These are phyloP conservation scores for Sparidentex hasta DNA, from an alignment of 2,797 vertebrate genomes.

Conservation along the genomic window DNA sequence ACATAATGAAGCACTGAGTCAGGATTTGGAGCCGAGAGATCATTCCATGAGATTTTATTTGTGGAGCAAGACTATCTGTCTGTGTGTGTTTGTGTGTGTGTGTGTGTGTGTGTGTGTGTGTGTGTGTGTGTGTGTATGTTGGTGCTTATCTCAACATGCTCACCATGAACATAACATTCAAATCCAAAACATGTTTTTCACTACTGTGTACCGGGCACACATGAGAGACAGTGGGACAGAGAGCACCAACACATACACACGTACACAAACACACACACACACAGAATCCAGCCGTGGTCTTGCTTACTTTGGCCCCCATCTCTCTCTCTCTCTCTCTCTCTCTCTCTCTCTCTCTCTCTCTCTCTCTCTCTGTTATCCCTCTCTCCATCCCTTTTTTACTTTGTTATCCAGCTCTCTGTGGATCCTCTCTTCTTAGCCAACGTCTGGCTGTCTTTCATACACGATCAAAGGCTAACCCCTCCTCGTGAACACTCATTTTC, in stretches of 20 bases:
- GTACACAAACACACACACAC: slow-evolving; percentile 26
- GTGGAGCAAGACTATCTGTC: slow-evolving; percentile 13
- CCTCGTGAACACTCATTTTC: slow-evolving; percentile 49
- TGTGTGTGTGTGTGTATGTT: slow-evolving; percentile 22
- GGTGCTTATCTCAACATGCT: slow-evolving; percentile 43
- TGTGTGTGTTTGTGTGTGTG: slow-evolving; percentile 19
- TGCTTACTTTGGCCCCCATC: slow-evolving; percentile 74
- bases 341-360: slow-evolving; percentile 41
- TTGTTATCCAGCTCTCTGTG: slow-evolving; percentile 54
- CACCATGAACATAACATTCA: slow-evolving; percentile 42
- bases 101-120: slow-evolving; percentile 24
- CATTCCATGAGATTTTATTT: slow-evolving; percentile 36
- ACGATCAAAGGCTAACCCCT: slow-evolving; percentile 69
- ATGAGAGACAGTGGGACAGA: slow-evolving; percentile 36
- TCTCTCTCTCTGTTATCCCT: slow-evolving; percentile 59
- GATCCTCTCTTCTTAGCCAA: slow-evolving; percentile 41
- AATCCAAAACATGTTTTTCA: slow-evolving; percentile 79
- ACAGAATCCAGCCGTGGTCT: slow-evolving; percentile 53
- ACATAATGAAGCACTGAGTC: slow-evolving; percentile 11
- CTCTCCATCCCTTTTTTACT: slow-evolving; percentile 59
- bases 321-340: slow-evolving; percentile 50
- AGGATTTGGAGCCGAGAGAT: slow-evolving; percentile 40
- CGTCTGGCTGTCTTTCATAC: slow-evolving; percentile 41
- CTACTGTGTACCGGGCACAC: slow-evolving; percentile 51
- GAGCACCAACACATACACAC: slow-evolving; percentile 13